Conservation (phyloP, 2,888 invertebrate species). For the Agrenia bidenticulata region DNA sequence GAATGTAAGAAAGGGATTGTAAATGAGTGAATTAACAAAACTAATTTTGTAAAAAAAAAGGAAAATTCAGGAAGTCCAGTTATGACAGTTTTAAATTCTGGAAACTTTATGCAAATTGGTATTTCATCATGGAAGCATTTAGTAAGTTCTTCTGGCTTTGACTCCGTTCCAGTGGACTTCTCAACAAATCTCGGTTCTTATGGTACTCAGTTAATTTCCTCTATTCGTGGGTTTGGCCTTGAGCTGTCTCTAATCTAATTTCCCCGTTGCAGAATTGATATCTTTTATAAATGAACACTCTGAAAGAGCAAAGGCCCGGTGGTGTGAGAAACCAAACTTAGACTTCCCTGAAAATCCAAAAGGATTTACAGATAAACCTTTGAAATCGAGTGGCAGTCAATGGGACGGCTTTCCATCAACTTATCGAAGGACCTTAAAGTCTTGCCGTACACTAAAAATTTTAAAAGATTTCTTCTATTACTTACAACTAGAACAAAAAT, state of each 20-base stretch:
- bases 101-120: neutral
- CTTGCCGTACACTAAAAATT: conserved; percentile 18
- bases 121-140: neutral
- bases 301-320: neutral
- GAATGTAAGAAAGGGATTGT: too few species aligned
- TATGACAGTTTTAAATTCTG: conserved; percentile 8
- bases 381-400: neutral
- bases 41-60: too few species aligned
- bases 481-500: too few species aligned
- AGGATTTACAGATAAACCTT: neutral
- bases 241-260: too few species aligned
- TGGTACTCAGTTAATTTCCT: too few species aligned
- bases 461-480: neutral
- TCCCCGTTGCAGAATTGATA: neutral
- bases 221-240: too few species aligned
- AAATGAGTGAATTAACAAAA: too few species aligned
- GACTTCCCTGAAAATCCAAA: neutral
- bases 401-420: neutral
- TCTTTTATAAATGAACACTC: conserved; percentile 10
- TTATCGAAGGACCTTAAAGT: conserved; percentile 2
- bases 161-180: neutral
- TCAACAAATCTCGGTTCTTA: conserved; percentile 6
- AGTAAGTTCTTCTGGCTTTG: too few species aligned
- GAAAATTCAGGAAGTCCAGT: neutral
- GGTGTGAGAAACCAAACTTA: neutral